Percentiles rank a stretch among this genome's conserved stretches.
phyloP scores from a whole-genome alignment of 2,113 vertebrate species.

The Promerops cafer region DNA sequence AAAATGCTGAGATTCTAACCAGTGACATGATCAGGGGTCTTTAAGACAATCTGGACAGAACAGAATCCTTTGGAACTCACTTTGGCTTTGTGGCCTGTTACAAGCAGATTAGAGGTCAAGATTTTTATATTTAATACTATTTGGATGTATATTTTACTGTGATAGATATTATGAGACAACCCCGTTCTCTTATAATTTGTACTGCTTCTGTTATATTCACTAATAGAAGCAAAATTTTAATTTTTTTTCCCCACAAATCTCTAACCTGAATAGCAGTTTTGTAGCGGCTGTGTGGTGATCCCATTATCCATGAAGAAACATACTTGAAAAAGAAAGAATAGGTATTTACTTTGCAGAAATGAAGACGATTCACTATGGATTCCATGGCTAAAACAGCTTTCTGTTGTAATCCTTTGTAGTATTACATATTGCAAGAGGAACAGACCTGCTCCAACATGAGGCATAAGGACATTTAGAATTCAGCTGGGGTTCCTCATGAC shows the following conservation, averaged over 20 bases:
- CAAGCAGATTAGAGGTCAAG: background rate
- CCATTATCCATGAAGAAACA: background rate
- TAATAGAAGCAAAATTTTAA: background rate
- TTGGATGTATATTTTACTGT: background rate
- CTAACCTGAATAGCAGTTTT: background rate
- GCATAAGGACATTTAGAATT: background rate
- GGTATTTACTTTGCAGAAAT: background rate
- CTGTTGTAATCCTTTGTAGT: background rate
- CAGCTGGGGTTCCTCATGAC: background rate
- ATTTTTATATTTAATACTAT: background rate
- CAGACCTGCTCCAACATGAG: background rate
- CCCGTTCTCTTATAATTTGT: background rate
- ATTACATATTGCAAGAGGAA: background rate
- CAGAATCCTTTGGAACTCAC: background rate
- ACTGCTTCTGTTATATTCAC: background rate
- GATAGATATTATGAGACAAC: background rate
- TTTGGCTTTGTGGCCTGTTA: background rate
- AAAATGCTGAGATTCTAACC: background rate
- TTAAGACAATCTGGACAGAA: background rate
- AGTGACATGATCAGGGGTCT: background rate
- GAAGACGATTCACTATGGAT: background rate
- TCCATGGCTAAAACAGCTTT: background rate
- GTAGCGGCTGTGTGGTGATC: background rate
- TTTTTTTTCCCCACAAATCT: background rate
- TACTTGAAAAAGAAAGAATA: background rate